These are phyloP conservation scores for Notoglanidium macrostoma DNA, from an alignment of 2,797 vertebrate genomes.

Conservation along the genomic window DNA sequence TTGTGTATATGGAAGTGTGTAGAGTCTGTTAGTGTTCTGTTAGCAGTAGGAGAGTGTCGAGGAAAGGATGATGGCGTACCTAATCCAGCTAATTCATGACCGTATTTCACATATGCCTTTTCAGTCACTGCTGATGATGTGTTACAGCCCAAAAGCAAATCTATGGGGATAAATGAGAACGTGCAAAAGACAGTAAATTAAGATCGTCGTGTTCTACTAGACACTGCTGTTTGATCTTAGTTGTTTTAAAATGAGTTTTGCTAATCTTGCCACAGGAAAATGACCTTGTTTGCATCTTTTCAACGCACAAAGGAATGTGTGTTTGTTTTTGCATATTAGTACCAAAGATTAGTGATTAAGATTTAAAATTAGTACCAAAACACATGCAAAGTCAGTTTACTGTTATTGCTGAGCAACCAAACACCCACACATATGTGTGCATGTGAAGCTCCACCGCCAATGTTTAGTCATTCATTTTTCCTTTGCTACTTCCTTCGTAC, in stretches of 20 bases:
- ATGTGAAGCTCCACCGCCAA: background rate
- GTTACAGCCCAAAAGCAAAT: background rate
- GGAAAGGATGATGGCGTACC: background rate
- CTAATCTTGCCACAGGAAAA: slow-evolving; percentile 27
- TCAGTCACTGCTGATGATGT: background rate
- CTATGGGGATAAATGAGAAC: background rate
- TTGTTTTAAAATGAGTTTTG: background rate
- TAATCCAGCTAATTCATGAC: background rate
- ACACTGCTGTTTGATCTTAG: background rate
- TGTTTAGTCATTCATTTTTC: background rate
- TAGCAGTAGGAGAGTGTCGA: background rate
- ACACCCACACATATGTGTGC: background rate
- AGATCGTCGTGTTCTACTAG: background rate
- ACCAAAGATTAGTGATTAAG: no score
- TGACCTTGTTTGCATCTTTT: slow-evolving; percentile 26
- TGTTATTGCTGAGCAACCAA: background rate
- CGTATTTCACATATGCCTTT: background rate
- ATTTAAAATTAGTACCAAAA: background rate
- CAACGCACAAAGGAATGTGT: background rate
- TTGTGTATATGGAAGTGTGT: background rate
- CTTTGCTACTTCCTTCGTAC: background rate
- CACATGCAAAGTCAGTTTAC: background rate
- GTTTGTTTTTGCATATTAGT: background rate
- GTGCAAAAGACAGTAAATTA: background rate
- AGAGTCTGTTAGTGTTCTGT: background rate